phyloP scores from a whole-genome alignment of 1,140 invertebrate genomes.

The Drosophila sproati region DNA sequence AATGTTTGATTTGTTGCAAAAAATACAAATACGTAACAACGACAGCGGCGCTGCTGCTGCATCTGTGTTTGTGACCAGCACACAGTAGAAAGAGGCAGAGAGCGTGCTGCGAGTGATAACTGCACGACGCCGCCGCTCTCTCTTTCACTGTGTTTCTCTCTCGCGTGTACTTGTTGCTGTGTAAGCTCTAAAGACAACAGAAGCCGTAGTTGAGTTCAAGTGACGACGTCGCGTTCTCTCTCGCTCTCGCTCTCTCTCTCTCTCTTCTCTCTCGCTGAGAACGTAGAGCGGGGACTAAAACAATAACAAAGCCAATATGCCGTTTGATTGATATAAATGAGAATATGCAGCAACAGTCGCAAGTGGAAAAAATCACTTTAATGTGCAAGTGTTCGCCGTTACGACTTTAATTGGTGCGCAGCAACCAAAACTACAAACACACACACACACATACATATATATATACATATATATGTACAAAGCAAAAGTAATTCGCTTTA shows the following conservation, averaged over 20 bases:
- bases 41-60: constrained; percentile 35
- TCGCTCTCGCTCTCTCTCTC: not conserved
- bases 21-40: constrained; percentile 75
- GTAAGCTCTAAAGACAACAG: constrained; percentile 35
- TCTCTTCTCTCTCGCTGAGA: constrained; percentile 28
- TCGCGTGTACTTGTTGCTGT: constrained; percentile 39
- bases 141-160: not conserved
- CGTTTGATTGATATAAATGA: constrained; percentile 71
- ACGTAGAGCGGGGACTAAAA: constrained; percentile 45
- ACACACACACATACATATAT: not conserved
- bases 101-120: constrained; percentile 57
- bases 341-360: constrained; percentile 60
- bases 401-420: constrained; percentile 43
- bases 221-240: constrained; percentile 50
- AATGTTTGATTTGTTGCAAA: constrained; percentile 68
- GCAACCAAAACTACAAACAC: constrained; percentile 12
- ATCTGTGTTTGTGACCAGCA: constrained; percentile 21
- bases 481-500: too few relatives aligned
- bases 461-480: not conserved
- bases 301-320: constrained; percentile 45
- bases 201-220: constrained; percentile 79
- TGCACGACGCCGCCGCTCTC: constrained; percentile 38
- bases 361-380: constrained; percentile 57
- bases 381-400: constrained; percentile 46
- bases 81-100: constrained; percentile 16